These are phyloP conservation scores for Emydocephalus ijimae DNA, from an alignment of 2,113 vertebrate genomes.

Conservation along the genomic window DNA sequence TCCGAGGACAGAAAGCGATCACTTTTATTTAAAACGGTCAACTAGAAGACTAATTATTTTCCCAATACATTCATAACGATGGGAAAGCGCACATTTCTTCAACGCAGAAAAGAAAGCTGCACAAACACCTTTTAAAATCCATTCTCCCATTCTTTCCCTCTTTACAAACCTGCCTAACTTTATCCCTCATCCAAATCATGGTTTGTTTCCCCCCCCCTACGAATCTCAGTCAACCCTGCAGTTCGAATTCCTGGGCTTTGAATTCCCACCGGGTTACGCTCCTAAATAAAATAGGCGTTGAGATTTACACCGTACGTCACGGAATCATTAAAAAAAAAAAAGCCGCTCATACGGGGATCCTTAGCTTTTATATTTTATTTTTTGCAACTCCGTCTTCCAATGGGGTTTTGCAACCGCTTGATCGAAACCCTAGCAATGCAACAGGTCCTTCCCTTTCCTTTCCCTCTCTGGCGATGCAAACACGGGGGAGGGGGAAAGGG, in stretches of 20 bases:
- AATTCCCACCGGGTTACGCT: neutral
- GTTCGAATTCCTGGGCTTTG: neutral
- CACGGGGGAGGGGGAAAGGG: neutral
- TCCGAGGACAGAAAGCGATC: neutral
- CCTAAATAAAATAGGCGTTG: neutral
- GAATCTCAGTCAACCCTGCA: neutral
- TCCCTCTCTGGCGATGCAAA: too few relatives aligned
- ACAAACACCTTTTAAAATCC: neutral
- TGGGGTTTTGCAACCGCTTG: neutral
- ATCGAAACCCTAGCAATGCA: neutral
- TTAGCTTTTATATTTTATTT: neutral
- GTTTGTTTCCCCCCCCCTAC: accelerated
- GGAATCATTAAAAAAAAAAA: neutral
- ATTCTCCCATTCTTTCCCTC: neutral
- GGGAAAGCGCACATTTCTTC: neutral
- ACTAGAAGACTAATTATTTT: neutral
- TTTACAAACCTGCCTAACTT: neutral
- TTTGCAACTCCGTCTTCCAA: too few relatives aligned
- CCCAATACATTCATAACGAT: neutral
- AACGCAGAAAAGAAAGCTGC: neutral
- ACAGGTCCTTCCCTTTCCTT: neutral
- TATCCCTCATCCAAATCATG: neutral
- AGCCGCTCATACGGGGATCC: neutral
- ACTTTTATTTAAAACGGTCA: neutral
- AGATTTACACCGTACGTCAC: neutral